phyloP scores from a whole-genome alignment of 2,888 invertebrate genomes.

The Pyrochroa serraticornis region DNA sequence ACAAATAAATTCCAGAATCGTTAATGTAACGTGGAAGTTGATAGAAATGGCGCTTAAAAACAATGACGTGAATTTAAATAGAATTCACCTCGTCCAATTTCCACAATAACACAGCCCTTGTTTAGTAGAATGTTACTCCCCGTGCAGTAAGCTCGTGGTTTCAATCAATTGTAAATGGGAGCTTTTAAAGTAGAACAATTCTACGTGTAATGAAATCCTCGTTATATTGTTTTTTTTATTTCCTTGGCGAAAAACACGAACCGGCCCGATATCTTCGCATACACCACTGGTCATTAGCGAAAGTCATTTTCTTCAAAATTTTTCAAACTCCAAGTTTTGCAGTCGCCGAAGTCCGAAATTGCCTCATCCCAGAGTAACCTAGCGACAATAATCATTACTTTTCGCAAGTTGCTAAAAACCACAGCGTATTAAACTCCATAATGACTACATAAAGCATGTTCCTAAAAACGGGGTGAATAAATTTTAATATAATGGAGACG shows the following conservation, averaged over 20 bases:
- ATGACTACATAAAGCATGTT: slow-evolving; percentile 35
- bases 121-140: neutral
- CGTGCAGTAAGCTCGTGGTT: slow-evolving; percentile 26
- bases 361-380: slow-evolving; percentile 2
- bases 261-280: neutral
- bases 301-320: neutral
- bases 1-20: slow-evolving; percentile 21
- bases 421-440: slow-evolving; percentile 32
- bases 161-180: slow-evolving; percentile 30
- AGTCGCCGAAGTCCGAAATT: neutral
- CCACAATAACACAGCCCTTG: slow-evolving; percentile 2
- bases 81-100: slow-evolving; percentile 21
- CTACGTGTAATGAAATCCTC: slow-evolving; percentile 22
- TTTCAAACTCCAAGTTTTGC: neutral
- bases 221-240: slow-evolving; percentile 11
- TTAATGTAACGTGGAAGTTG: neutral
- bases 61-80: slow-evolving; percentile 25
- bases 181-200: slow-evolving; percentile 25
- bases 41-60: slow-evolving; percentile 17
- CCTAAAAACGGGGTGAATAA: slow-evolving; percentile 37
- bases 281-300: neutral
- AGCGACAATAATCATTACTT: slow-evolving; percentile 20
- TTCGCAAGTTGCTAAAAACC: slow-evolving; percentile 13
- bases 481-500: slow-evolving; percentile 41
- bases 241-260: neutral